Evolutionary conservation across 2,888 invertebrate species (phyloP).

Genomic region (Nomada goodeniana): DNA sequence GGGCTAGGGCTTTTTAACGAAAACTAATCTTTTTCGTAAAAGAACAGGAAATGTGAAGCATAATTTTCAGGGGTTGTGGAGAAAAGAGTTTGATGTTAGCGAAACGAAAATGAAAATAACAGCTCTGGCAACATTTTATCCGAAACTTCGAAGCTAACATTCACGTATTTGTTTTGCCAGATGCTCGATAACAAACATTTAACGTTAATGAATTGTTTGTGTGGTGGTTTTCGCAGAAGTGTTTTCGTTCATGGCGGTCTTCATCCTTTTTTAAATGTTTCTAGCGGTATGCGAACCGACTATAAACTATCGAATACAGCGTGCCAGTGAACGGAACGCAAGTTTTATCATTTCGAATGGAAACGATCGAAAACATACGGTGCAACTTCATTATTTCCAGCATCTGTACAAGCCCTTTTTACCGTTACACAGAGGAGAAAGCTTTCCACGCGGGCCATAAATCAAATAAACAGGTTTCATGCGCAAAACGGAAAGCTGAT

Average conservation of each 20-base stretch:
- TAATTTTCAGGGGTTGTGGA: slow-evolving; percentile 14
- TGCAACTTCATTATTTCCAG: slow-evolving; percentile 45
- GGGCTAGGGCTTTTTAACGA: not conserved
- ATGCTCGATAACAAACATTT: slow-evolving; percentile 28
- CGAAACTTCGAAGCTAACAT: slow-evolving; percentile 39
- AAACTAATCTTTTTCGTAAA: not conserved
- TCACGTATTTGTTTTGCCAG: slow-evolving; percentile 32
- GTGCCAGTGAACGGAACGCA: slow-evolving; percentile 10
- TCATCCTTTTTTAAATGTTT: slow-evolving; percentile 31
- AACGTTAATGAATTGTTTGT: slow-evolving; percentile 28
- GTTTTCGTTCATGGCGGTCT: slow-evolving; percentile 3
- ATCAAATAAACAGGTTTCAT: not conserved
- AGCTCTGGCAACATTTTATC: slow-evolving; percentile 20
- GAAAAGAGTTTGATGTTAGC: not conserved
- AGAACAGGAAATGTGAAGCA: not conserved
- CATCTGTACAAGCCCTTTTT: not conserved
- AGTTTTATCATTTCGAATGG: slow-evolving; percentile 37
- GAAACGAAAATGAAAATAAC: slow-evolving; percentile 24
- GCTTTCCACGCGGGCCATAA: slow-evolving; percentile 6
- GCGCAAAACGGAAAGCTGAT: not conserved
- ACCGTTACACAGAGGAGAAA: not conserved
- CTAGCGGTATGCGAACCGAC: not conserved
- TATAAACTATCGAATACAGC: slow-evolving; percentile 30
- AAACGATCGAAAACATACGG: slow-evolving; percentile 47
- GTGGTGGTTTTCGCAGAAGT: not conserved